Conservation (phyloP, 1,140 invertebrate species). For the Drosophila ananassae region DNA sequence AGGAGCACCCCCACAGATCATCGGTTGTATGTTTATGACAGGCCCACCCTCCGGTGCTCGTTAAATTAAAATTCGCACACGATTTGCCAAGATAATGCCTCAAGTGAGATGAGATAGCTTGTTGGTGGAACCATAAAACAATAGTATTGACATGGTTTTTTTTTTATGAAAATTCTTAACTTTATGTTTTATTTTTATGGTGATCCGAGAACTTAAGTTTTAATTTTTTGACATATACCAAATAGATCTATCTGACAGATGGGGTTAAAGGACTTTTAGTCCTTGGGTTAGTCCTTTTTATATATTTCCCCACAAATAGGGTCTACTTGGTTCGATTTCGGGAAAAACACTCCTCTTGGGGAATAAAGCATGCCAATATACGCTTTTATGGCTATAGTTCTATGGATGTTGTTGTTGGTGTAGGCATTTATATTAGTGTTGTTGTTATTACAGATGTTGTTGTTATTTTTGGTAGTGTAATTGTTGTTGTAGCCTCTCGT, state of each 20-base stretch:
- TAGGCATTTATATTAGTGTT: neutral
- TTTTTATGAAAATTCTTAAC: too few species aligned
- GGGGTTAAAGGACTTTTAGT: too few species aligned
- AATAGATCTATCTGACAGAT: too few species aligned
- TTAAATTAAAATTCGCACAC: conserved; percentile 77
- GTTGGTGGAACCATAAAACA: neutral
- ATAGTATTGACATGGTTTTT: too few species aligned
- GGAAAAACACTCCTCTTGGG: neutral
- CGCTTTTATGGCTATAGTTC: conserved; percentile 36
- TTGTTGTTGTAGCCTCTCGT: conserved; percentile 34
- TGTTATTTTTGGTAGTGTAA: conserved; percentile 12
- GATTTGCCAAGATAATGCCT: conserved; percentile 39
- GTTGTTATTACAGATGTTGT: conserved; percentile 4
- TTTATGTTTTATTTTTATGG: too few species aligned
- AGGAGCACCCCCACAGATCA: conserved; percentile 23
- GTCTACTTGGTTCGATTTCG: conserved; percentile 18
- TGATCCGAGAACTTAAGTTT: too few species aligned
- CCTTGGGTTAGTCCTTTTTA: too few species aligned
- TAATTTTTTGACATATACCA: too few species aligned
- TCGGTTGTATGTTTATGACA: conserved; percentile 68
- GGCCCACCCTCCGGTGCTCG: conserved; percentile 44
- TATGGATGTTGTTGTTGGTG: conserved; percentile 23
- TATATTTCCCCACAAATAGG: neutral
- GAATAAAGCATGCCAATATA: conserved; percentile 17
- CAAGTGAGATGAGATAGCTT: neutral